Base-by-base conservation (phyloP, 2,797 vertebrate species). In the Poecilia wingei region DNA sequence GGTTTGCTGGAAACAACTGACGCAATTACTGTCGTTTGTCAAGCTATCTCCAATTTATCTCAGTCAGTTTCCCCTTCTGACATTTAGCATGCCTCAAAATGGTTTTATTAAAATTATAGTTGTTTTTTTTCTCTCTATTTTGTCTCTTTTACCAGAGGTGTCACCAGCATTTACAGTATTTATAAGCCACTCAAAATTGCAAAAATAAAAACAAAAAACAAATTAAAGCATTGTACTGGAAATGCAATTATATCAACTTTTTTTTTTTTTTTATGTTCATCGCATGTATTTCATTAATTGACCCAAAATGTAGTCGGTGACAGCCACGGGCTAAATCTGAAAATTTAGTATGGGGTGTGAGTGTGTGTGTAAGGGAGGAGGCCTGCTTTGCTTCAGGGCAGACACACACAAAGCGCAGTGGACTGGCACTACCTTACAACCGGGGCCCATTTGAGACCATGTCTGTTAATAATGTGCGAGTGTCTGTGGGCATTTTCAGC, bases 391-490 rank as follows among this genome's bases (percentile, higher is more conserved):
- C 88, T 82, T 2, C 25, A 51, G 87, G 84, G 79, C 76, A 87
- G 72, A 84, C 75, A 46, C 77, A 74, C 77, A 78, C 69, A n/a
- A 78, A 76, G 47, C 76, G 47, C 74, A 82, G 70, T 88, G 88
- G 66, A 89, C 73, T 90, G 85, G 86, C 89, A 87, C 82, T 70
- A 77, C 57, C 81, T 88, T 83, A 82, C 75, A 83, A 82, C 84
- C 73, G 49, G 89, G 74, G 33, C 74, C 59, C 82, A 53, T 72
- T 78, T 84, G 75, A 84, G 83, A 80, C 82, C 68, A 68, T 86
- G 70, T 80, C 64, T 69, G 59, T 73, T 78, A 78, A 41, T 25
- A 59, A 9, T 64, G 78, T 68, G 73, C 20, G 72, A 72, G 28
- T 51, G 77, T 53, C 55, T 75, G 76, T 31, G 41, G 61, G 76